Evolutionary conservation across 2,113 vertebrate species (phyloP).

Genomic region (Microcebus griseorufus): DNA sequence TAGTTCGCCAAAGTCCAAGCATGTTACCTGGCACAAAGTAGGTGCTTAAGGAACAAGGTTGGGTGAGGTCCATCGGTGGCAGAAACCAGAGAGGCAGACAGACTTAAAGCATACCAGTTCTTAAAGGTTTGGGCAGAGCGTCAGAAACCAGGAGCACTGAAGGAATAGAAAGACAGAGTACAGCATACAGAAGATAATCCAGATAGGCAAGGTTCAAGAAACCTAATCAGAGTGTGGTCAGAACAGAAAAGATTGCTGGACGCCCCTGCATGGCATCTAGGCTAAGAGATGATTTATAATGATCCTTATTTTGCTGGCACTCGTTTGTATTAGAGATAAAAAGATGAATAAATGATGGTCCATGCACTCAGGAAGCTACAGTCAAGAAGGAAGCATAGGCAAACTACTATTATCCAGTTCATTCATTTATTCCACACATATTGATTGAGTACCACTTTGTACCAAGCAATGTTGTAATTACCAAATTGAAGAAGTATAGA

Average conservation of each 20-base stretch:
- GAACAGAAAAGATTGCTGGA: background rate
- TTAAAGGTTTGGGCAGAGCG: background rate
- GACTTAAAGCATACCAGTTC: background rate
- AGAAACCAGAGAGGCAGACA: background rate
- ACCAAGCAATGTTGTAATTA: background rate
- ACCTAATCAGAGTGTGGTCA: background rate
- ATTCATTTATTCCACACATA: background rate
- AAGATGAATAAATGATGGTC: background rate
- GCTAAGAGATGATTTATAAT: background rate
- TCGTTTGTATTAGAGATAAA: background rate
- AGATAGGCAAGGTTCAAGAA: background rate
- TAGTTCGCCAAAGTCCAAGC: background rate
- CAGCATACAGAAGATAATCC: background rate
- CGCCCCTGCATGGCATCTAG: background rate
- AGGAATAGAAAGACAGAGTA: background rate
- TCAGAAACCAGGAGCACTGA: background rate
- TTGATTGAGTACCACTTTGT: background rate
- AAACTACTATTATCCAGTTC: background rate
- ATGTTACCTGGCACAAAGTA: background rate
- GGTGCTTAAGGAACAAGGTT: background rate
- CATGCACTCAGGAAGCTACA: background rate
- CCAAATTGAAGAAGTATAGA: background rate
- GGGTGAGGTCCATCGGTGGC: background rate
- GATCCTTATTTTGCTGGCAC: background rate
- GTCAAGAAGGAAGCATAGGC: background rate